Base-by-base conservation (phyloP, 2,888 invertebrate species). In the Macropis europaea region DNA sequence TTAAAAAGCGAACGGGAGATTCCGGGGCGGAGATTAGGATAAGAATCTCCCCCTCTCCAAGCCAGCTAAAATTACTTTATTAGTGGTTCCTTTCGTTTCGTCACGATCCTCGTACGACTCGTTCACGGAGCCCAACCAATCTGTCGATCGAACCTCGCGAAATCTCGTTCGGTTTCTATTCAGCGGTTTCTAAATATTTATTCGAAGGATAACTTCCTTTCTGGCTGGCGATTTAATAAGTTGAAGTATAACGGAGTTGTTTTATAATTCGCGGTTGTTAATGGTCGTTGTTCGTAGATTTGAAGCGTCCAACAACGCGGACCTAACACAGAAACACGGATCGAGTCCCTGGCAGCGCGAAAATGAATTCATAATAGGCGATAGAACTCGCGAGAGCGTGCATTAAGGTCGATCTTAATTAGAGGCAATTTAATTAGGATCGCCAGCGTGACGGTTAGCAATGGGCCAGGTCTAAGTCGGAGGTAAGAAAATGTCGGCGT, bases 381-480 rank as follows among this genome's bases (percentile, higher is more conserved):
- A 82, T 80, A 82, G 81, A 84, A 82, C 84, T 79, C 82, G 56
- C 60, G 83, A 82, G 77, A 79, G 83, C 82, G 82, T 84, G 82
- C 86, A 89, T 89, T 87, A 87, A 87, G 88, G 88, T 86, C 84
- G 88, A 87, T 89, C 86, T 88, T 89, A 89, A 89, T 89, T 89
- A 88, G 88, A 80, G 82, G 82, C 86, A 86, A 88, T 88, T 87
- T 89, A 89, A 89, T 89, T 89, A 89, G 86, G 85, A 87, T 88
- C 87, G 82, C 74, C 83, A 84, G 87, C 89, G 88, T 89, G 89
- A 89, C 89, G 89, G 86, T 82, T 84, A 67, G 80, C 83, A 76
- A 81, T 79, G 81, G 87, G 87, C 86, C 85, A 86, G 85, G 87
- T 87, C 85, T 84, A 84, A 84, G 83, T 82, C 80, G 86, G 73